A percentile compares a stretch with the other conserved stretches of the same genome.
Conservation (phyloP, 2,888 invertebrate genomes). For the Erebia palarica region DNA sequence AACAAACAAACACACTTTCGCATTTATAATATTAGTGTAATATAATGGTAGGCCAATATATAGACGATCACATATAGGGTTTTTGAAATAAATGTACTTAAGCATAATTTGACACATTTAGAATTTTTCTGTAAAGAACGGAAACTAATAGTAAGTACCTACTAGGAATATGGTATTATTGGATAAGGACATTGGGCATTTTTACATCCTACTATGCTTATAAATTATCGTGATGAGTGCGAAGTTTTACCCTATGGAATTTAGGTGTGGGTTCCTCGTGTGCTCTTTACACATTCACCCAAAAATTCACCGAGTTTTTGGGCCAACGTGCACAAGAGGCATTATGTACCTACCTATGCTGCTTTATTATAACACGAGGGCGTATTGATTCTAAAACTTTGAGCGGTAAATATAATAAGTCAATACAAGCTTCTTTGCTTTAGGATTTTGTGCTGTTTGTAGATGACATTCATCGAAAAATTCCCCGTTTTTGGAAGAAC, state of each 20-base stretch:
- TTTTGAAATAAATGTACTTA: no score
- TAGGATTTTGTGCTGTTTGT: constrained; percentile 12
- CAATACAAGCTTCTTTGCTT: constrained; percentile 17
- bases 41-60: no score
- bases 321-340: neutral
- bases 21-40: no score
- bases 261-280: no score
- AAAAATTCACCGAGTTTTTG: neutral
- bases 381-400: constrained; percentile 29
- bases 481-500: neutral
- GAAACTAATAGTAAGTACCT: neutral
- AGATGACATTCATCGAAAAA: constrained; percentile 9
- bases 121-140: neutral
- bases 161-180: no score
- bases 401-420: constrained; percentile 25
- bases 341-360: constrained; percentile 15
- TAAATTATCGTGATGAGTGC: no score
- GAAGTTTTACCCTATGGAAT: no score
- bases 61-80: no score
- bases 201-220: no score
- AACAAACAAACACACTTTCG: no score
- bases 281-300: neutral
- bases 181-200: no score
- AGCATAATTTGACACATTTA: no score
- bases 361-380: constrained; percentile 41